Evolutionary conservation across 2,113 vertebrate species (phyloP).

Genomic region (Corythoichthys intestinalis): DNA sequence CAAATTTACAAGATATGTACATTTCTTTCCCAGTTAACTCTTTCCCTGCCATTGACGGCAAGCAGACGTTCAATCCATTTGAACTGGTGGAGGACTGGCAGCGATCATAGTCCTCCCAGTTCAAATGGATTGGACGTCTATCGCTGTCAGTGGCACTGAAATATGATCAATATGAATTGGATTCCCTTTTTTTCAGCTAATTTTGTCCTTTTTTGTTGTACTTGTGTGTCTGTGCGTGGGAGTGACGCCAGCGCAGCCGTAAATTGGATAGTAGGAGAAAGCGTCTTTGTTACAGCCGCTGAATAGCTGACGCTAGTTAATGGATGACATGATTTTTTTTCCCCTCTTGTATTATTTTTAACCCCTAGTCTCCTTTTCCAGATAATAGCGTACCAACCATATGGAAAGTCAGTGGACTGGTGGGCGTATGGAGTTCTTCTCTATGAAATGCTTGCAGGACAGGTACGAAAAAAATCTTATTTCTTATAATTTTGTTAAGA

Average conservation of each 20-base stretch:
- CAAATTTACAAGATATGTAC: too few species aligned
- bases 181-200: slow-evolving; percentile 19
- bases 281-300: slow-evolving; percentile 45
- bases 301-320: slow-evolving; percentile 34
- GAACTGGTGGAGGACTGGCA: too few species aligned
- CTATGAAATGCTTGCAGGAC: slow-evolving; percentile 96
- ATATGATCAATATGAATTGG: too few species aligned
- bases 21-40: too few species aligned
- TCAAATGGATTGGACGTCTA: too few species aligned
- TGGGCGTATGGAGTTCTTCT: slow-evolving; percentile 96
- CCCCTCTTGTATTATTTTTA: background rate
- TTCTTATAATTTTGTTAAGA: too few species aligned
- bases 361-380: slow-evolving; percentile 44
- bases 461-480: slow-evolving; percentile 70
- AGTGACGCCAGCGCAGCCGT: slow-evolving; percentile 25
- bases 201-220: slow-evolving; percentile 11
- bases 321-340: slow-evolving; percentile 1
- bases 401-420: slow-evolving; percentile 96
- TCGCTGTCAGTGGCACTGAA: too few species aligned
- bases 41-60: too few species aligned
- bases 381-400: slow-evolving; percentile 98
- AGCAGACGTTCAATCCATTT: too few species aligned
- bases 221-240: slow-evolving; percentile 26
- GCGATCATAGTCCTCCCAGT: too few species aligned
- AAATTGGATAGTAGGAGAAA: slow-evolving; percentile 54